A percentile compares a stretch with the other conserved stretches of the same genome.
Evolutionary conservation across 1,140 invertebrate genomes (phyloP).

Genomic region (Leptinotarsa defecta): DNA sequence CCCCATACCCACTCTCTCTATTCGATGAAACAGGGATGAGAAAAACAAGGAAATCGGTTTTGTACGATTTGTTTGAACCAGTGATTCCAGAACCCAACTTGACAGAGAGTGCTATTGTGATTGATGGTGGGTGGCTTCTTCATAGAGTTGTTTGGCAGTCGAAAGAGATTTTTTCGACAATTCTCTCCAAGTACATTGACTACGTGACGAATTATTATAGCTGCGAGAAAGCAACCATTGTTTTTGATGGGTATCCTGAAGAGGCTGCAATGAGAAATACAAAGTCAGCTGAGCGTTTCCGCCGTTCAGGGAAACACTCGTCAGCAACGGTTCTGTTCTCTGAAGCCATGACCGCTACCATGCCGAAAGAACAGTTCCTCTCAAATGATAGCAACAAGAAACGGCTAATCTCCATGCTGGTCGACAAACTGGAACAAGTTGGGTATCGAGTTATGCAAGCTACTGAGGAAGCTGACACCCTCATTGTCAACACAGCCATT

Average conservation of each 20-base stretch:
- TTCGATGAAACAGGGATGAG: constrained; percentile 27
- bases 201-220: constrained; percentile 20
- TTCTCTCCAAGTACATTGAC: constrained; percentile 18
- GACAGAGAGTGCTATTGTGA: constrained; percentile 19
- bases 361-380: background rate
- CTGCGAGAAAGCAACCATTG: constrained; percentile 35
- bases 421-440: background rate
- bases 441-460: constrained; percentile 16
- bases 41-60: constrained; percentile 19
- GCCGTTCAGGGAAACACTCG: background rate
- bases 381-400: background rate
- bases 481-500: background rate
- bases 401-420: background rate
- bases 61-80: constrained; percentile 47
- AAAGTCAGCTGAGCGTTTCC: background rate
- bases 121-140: constrained; percentile 16
- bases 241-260: constrained; percentile 47
- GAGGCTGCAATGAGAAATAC: background rate
- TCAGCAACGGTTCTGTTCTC: background rate
- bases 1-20: constrained; percentile 18
- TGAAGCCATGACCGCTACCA: background rate
- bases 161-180: constrained; percentile 5
- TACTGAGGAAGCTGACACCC: constrained; percentile 23
- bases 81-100: constrained; percentile 30
- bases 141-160: constrained; percentile 23